Evolutionary conservation across 2,888 invertebrate genomes (phyloP).

Genomic region (Myopa testacea): DNA sequence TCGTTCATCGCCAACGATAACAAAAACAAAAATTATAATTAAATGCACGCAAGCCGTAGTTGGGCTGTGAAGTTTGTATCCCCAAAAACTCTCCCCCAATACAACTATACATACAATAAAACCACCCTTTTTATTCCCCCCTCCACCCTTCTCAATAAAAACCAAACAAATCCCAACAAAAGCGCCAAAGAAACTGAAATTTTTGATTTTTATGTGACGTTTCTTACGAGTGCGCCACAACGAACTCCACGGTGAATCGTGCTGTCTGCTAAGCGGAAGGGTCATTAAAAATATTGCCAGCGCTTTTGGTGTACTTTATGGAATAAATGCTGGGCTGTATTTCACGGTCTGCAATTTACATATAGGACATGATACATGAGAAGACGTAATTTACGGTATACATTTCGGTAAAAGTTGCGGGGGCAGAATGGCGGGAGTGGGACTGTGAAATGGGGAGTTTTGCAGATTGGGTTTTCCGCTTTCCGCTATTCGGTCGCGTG

Average conservation of each 20-base stretch:
- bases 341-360: slow-evolving; percentile 43
- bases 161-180: not conserved
- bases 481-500: slow-evolving; percentile 54
- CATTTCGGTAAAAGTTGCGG: not conserved
- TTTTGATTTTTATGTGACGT: slow-evolving; percentile 27
- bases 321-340: slow-evolving; percentile 10
- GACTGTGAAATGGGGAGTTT: not conserved
- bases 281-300: slow-evolving; percentile 54
- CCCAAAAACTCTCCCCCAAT: slow-evolving; percentile 3
- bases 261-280: slow-evolving; percentile 47
- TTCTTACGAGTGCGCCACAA: slow-evolving; percentile 18
- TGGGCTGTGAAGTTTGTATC: slow-evolving; percentile 30
- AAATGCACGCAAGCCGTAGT: slow-evolving; percentile 45
- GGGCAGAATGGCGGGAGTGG: not conserved
- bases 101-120: not conserved
- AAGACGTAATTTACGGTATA: not conserved
- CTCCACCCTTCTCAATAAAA: not conserved
- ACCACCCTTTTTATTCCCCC: not conserved
- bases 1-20: slow-evolving; percentile 16
- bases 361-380: slow-evolving; percentile 47
- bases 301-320: slow-evolving; percentile 11
- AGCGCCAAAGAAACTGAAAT: slow-evolving; percentile 15
- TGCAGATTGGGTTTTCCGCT: slow-evolving; percentile 26
- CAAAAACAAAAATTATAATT: slow-evolving; percentile 40
- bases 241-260: not conserved